These are phyloP conservation scores for Periplaneta americana DNA, from an alignment of 1,140 invertebrate species.

Conservation along the genomic window DNA sequence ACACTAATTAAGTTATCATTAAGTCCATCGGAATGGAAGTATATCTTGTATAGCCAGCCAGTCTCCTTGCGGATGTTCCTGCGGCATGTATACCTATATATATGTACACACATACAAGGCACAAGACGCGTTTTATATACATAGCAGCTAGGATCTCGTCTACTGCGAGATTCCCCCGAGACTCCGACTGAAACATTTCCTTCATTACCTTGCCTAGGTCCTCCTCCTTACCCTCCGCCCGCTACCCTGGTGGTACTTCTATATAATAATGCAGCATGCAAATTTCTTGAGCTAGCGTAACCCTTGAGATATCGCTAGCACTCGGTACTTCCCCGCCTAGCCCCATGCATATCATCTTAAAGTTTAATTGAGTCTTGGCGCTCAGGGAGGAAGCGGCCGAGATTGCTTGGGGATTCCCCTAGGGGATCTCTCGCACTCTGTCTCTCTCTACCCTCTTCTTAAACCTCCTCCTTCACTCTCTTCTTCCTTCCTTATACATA, in stretches of 20 bases:
- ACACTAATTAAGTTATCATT: background rate
- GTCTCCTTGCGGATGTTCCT: background rate
- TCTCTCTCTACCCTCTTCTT: slow-evolving; percentile 8
- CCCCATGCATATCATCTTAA: slow-evolving; percentile 59
- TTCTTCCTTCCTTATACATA: slow-evolving; percentile 21
- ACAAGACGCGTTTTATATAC: slow-evolving; percentile 4
- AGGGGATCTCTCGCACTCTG: slow-evolving; percentile 20
- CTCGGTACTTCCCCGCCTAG: slow-evolving; percentile 2
- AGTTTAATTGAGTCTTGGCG: slow-evolving; percentile 61
- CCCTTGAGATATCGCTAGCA: slow-evolving; percentile 17
- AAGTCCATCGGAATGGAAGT: background rate
- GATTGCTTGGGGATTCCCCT: slow-evolving; percentile 44
- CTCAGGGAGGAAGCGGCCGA: slow-evolving; percentile 44
- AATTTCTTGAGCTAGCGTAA: slow-evolving; percentile 18
- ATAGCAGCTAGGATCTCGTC: slow-evolving; percentile 4
- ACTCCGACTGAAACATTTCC: slow-evolving; percentile 18
- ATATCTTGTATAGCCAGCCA: background rate
- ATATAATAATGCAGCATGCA: slow-evolving; percentile 21
- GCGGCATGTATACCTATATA: background rate
- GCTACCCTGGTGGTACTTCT: background rate
- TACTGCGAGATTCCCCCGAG: slow-evolving; percentile 7
- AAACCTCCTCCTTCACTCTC: slow-evolving; percentile 31
- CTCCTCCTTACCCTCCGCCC: background rate
- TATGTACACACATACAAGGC: background rate
- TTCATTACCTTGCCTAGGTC: slow-evolving; percentile 14